Evolutionary conservation across 2,888 invertebrate genomes (phyloP), one percentile per base, ranked within the genome.

Genomic region (Polyommatus icarus): DNA sequence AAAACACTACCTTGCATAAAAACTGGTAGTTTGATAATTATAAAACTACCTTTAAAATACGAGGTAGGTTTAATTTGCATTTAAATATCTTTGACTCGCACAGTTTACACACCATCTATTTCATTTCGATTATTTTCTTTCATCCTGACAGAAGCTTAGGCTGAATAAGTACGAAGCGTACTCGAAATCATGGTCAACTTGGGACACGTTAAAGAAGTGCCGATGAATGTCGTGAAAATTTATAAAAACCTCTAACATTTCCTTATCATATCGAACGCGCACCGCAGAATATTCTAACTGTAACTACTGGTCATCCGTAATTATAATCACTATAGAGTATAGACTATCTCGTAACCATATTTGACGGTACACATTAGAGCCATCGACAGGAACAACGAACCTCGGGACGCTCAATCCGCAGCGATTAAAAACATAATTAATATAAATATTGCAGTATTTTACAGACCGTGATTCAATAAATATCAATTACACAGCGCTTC

Each of bases 401-500:
- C 78, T 72, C 76, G 20, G 54, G 71, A 76, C 50, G 24, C 10
- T 40, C 72, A 71, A 36, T 71, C 67, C 71, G 77, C 72, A 76
- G 72, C 76, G 57, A 78, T 20, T 73, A 72, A 78, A 78, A 78
- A 40, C 59, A 75, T 36, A 77, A 78, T 29, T 75, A 50, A 71
- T 77, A 79, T 77, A 79, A 79, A 79, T 79, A 77, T 77, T 76
- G 76, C 67, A 71, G 76, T 78, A 79, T 78, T 72, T 75, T 78
- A 80, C 78, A 79, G 76, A 67, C 32, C 40, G 57, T 71, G 40
- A 78, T 71, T 29, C 46, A 57, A 77, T 73, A 76, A 79, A 75
- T 75, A 75, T 75, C 29, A 76, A 79, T 80, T 80, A 81, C 79
- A 81, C 78, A 80, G 82, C 80, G 82, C 82, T 29, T 76, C 61